These are phyloP conservation scores for Chrysodeixis includens DNA, from an alignment of 2,888 invertebrate species.

Conservation along the genomic window DNA sequence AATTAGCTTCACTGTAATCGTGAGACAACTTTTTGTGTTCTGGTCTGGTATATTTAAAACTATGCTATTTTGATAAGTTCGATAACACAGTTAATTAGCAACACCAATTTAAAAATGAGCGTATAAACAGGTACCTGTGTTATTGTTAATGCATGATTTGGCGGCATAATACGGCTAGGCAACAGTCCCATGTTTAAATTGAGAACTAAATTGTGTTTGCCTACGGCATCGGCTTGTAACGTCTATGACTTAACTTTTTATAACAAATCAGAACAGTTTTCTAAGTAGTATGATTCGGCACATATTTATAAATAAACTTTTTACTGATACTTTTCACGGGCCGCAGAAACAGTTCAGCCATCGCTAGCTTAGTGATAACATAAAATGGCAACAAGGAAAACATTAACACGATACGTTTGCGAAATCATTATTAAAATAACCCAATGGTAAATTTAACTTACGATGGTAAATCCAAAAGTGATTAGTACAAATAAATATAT, in stretches of 20 bases:
- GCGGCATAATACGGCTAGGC: no score
- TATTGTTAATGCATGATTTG: no score
- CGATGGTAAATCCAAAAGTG: conserved; percentile 14
- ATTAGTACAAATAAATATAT: background rate
- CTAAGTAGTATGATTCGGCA: background rate
- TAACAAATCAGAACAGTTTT: background rate
- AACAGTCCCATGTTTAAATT: background rate
- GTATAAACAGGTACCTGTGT: no score
- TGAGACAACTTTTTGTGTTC: no score
- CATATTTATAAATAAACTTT: background rate
- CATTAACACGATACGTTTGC: background rate
- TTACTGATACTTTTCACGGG: background rate
- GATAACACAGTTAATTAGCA: no score
- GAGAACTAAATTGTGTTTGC: background rate
- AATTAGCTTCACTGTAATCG: background rate
- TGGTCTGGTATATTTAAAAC: no score
- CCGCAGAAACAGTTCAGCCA: background rate
- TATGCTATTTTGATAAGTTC: no score
- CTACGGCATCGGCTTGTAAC: background rate
- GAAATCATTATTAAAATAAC: conserved; percentile 31
- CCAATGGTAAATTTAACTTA: conserved; percentile 16
- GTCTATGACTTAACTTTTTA: background rate
- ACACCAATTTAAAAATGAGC: no score
- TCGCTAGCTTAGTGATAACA: conserved; percentile 13
- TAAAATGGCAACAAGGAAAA: conserved; percentile 30